Percentiles rank a stretch among this genome's conserved stretches.
These are phyloP conservation scores for Carassius auratus DNA, from an alignment of 2,113 vertebrate genomes.

Conservation along the genomic window DNA sequence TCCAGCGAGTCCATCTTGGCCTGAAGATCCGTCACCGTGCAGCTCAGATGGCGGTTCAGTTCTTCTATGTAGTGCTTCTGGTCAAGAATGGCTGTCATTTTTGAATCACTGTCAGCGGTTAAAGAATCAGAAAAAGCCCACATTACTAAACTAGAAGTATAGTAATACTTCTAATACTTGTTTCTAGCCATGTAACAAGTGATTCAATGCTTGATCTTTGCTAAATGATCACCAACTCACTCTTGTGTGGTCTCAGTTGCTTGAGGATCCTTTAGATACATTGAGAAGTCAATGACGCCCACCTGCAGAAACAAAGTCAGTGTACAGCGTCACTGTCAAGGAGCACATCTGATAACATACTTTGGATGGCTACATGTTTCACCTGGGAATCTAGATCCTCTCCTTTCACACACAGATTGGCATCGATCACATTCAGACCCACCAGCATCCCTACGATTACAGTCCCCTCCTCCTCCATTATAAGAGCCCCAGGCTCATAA, in stretches of 20 bases:
- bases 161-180: not conserved
- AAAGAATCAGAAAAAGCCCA: not conserved
- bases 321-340: not conserved
- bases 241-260: slow-evolving; percentile 81
- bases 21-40: slow-evolving; percentile 94
- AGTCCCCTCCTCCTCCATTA: slow-evolving; percentile 93
- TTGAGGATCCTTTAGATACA: slow-evolving; percentile 91
- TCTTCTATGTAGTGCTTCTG: slow-evolving; percentile 99
- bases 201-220: not conserved
- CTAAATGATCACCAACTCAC: slow-evolving; percentile 75
- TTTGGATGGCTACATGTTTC: slow-evolving; percentile 44
- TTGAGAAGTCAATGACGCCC: slow-evolving; percentile 95
- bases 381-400: slow-evolving; percentile 98
- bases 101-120: slow-evolving; percentile 74
- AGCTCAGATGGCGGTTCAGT: slow-evolving; percentile 92
- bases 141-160: not conserved
- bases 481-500: slow-evolving; percentile 89
- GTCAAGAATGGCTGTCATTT: slow-evolving; percentile 93
- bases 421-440: slow-evolving; percentile 95
- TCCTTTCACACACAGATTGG: slow-evolving; percentile 97
- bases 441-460: slow-evolving; percentile 94
- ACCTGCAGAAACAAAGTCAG: slow-evolving; percentile 74
- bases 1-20: slow-evolving; percentile 94
- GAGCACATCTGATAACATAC: not conserved
- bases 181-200: not conserved